phyloP scores from a whole-genome alignment of 2,797 vertebrate genomes.

The Diplodus puntazzo region DNA sequence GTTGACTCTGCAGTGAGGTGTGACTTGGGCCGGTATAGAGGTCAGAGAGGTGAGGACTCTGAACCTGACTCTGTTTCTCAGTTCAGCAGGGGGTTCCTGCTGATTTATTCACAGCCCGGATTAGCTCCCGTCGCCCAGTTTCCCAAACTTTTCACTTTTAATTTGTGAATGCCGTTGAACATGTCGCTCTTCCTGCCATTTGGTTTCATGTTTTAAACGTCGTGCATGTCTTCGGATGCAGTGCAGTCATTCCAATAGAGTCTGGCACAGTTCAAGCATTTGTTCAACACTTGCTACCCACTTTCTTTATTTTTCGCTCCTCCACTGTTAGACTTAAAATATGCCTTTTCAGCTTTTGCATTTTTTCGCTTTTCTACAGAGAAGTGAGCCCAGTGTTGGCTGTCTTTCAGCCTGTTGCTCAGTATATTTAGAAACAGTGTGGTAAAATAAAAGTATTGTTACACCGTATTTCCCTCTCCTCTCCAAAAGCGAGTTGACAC shows the following conservation, averaged over 20 bases:
- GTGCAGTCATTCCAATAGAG: not conserved
- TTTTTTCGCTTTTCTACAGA: slow-evolving; percentile 4
- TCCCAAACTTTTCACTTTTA: slow-evolving; percentile 16
- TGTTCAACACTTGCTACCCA: not conserved
- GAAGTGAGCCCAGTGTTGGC: not conserved
- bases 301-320: not conserved
- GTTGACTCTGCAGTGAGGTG: slow-evolving; percentile 78
- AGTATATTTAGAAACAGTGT: not conserved
- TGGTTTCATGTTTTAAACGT: not conserved
- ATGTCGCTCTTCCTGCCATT: not conserved
- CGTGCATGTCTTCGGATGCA: not conserved
- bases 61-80: slow-evolving; percentile 64
- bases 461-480: no score
- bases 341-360: not conserved
- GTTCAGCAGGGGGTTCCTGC: slow-evolving; percentile 26
- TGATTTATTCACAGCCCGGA: slow-evolving; percentile 55
- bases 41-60: slow-evolving; percentile 66
- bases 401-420: not conserved
- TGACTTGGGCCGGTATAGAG: slow-evolving; percentile 65
- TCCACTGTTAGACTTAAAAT: not conserved
- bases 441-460: no score
- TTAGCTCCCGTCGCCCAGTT: slow-evolving; percentile 17
- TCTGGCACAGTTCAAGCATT: not conserved
- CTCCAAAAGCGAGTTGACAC: no score
- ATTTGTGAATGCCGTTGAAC: not conserved